Conservation (phyloP, 2,113 vertebrate species). For the Anthoscopus minutus region DNA sequence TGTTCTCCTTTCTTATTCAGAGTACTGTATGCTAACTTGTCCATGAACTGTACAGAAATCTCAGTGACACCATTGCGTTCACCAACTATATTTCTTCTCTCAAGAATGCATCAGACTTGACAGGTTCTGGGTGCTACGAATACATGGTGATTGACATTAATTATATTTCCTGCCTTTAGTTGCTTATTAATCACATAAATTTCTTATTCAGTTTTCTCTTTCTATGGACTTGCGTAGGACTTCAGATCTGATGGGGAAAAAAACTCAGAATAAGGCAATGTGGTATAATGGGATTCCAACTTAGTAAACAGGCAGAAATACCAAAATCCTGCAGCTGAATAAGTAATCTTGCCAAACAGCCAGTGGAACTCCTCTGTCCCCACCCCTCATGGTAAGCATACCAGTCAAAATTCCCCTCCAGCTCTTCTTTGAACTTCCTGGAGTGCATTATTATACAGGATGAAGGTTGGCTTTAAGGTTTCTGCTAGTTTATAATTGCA, state of each 20-base stretch:
- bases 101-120: constrained; percentile 2
- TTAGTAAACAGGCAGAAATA: not conserved
- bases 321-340: not conserved
- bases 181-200: constrained; percentile 16
- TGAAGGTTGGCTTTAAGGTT: not conserved
- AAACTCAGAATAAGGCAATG: not conserved
- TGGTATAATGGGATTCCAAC: not conserved
- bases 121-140: constrained; percentile 34
- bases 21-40: not conserved
- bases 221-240: constrained; percentile 19
- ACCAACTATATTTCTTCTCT: not conserved
- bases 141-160: constrained; percentile 56
- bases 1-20: not conserved
- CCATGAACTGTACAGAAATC: not conserved
- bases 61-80: not conserved
- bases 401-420: not conserved
- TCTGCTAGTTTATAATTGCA: not conserved
- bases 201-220: not conserved
- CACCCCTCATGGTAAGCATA: not conserved
- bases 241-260: not conserved
- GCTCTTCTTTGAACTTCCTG: not conserved
- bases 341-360: not conserved
- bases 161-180: constrained; percentile 37
- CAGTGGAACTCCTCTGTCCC: not conserved
- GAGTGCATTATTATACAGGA: not conserved